A percentile compares a stretch with the other conserved stretches of the same genome.
phyloP scores from a whole-genome alignment of 2,797 vertebrate species.

The Acropternis orthonyx region DNA sequence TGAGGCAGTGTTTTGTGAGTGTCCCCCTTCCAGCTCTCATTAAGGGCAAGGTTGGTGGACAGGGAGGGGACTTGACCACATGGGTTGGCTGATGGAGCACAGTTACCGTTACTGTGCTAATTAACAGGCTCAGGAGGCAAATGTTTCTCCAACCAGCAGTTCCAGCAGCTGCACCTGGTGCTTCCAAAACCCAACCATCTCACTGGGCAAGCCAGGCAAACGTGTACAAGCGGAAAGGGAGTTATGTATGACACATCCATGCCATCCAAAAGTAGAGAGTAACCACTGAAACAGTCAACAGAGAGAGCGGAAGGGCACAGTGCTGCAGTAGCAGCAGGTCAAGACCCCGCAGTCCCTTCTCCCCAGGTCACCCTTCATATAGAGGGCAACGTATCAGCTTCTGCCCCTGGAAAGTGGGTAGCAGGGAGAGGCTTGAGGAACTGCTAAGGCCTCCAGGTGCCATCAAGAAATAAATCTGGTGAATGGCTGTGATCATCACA shows the following conservation, averaged over 20 bases:
- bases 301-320: not conserved
- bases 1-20: slow-evolving; percentile 94
- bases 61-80: slow-evolving; percentile 75
- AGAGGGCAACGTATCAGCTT: not conserved
- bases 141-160: slow-evolving; percentile 72
- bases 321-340: not conserved
- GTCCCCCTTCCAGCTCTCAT: slow-evolving; percentile 90
- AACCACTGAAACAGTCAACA: not conserved
- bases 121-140: slow-evolving; percentile 80
- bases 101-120: slow-evolving; percentile 86
- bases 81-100: slow-evolving; percentile 78
- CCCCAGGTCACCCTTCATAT: not conserved
- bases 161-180: slow-evolving; percentile 68
- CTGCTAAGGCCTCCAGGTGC: not conserved
- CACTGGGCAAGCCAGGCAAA: not conserved
- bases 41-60: slow-evolving; percentile 82
- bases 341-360: not conserved
- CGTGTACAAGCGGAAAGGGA: not conserved
- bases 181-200: slow-evolving; percentile 48
- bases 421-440: not conserved
- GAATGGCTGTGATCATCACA: not conserved
- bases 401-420: not conserved
- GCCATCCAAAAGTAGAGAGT: not conserved
- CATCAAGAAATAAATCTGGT: not conserved
- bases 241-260: not conserved